These are phyloP conservation scores for Charadrius vociferus DNA, from an alignment of 2,113 vertebrate genomes.

Conservation along the genomic window DNA sequence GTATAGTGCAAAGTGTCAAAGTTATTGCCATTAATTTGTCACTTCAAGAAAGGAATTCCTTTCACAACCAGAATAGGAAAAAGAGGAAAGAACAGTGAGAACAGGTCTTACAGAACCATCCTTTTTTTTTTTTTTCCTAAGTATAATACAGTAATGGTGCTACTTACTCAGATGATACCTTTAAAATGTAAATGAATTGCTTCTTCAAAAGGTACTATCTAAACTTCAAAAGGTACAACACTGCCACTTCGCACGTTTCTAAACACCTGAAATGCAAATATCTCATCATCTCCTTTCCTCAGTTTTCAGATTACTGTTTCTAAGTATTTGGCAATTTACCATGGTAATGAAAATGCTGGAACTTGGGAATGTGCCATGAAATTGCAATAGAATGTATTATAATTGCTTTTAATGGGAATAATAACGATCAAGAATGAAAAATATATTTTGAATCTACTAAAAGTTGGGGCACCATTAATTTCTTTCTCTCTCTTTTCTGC, in stretches of 20 bases:
- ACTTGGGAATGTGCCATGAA: background rate
- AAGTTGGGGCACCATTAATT: background rate
- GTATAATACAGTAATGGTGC: background rate
- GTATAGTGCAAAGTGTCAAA: background rate
- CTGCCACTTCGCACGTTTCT: background rate
- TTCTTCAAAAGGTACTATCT: background rate
- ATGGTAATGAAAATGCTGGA: background rate
- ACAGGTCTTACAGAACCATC: background rate
- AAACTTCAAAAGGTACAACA: background rate
- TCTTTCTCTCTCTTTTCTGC: background rate
- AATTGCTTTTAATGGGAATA: conserved; percentile 32
- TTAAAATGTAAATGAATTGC: background rate
- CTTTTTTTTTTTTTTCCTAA: rapidly evolving
- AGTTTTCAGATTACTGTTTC: background rate
- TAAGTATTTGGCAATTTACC: conserved; percentile 1
- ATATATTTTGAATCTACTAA: background rate
- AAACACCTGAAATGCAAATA: conserved; percentile 2
- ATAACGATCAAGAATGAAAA: background rate
- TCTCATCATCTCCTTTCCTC: background rate
- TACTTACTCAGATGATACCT: background rate
- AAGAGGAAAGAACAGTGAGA: background rate
- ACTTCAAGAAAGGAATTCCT: background rate
- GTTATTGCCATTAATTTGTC: background rate
- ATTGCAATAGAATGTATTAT: background rate
- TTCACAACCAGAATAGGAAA: background rate